Percentiles rank a stretch among this genome's conserved stretches.
These are phyloP conservation scores for Eurystomus gularis DNA, from an alignment of 2,113 vertebrate genomes.

Conservation along the genomic window DNA sequence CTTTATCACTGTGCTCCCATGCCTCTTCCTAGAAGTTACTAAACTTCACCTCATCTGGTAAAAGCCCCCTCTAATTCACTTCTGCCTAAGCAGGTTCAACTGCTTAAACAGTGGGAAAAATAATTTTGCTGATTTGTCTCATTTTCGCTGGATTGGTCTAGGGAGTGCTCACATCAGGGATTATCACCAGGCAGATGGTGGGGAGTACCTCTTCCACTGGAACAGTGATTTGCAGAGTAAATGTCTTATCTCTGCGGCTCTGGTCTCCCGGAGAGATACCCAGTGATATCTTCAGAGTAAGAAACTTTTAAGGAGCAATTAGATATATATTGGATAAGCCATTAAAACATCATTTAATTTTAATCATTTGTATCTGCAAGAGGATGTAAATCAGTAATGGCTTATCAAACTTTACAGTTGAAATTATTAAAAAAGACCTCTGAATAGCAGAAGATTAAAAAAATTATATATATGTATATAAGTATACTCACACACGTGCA, in stretches of 20 bases:
- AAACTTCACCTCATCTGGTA: not conserved
- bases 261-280: not conserved
- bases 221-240: not conserved
- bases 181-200: not conserved
- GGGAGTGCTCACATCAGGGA: not conserved
- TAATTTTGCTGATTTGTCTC: not conserved
- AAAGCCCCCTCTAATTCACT: not conserved
- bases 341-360: constrained; percentile 67
- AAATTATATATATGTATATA: not conserved
- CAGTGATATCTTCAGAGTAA: not conserved
- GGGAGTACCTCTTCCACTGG: not conserved
- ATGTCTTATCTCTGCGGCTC: not conserved
- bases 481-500: not conserved
- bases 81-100: not conserved
- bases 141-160: not conserved
- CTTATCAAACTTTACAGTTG: constrained; percentile 64
- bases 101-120: not conserved
- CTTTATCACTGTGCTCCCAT: not conserved
- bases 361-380: constrained; percentile 67
- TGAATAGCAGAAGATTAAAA: not conserved
- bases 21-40: not conserved
- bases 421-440: constrained; percentile 40
- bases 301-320: constrained; percentile 60
- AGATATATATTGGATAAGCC: constrained; percentile 52
- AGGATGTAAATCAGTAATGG: constrained; percentile 66